These are phyloP conservation scores for Aurelia sp. DNA, from an alignment of 30 jellyfish, hydroid and myxozoan species.

Conservation along the genomic window DNA sequence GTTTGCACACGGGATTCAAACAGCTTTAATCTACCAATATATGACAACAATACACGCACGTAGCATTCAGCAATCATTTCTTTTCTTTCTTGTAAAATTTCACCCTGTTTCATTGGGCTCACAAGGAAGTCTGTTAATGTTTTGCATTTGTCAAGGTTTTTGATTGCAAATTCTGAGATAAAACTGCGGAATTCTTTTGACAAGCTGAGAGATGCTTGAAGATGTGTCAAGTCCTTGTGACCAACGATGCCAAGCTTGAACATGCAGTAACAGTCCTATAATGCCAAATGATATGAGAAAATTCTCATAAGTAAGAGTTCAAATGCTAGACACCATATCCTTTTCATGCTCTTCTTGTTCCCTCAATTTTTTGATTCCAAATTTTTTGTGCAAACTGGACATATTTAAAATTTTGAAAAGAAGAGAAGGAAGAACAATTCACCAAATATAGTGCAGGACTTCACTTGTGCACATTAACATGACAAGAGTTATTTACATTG, in stretches of 20 bases:
- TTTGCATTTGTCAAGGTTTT: conserved; percentile 45
- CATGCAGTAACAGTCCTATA: conserved; percentile 41
- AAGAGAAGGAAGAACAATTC: too few species aligned
- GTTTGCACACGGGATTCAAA: conserved; percentile 52
- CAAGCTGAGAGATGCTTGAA: conserved; percentile 21
- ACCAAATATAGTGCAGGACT: too few species aligned
- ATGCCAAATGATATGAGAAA: not conserved
- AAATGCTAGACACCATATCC: too few species aligned
- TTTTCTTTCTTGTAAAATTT: conserved; percentile 19
- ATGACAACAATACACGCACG: conserved; percentile 43
- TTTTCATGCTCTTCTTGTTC: too few species aligned
- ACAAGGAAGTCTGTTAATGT: conserved; percentile 52
- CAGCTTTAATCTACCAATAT: conserved; percentile 53
- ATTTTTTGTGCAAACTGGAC: too few species aligned
- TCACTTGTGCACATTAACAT: too few species aligned
- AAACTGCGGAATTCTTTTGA: conserved; percentile 50
- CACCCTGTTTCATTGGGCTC: conserved; percentile 20
- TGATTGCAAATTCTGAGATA: conserved; percentile 60
- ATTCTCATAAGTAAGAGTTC: too few species aligned
- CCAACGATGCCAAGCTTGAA: conserved; percentile 32
- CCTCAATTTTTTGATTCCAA: too few species aligned
- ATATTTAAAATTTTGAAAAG: too few species aligned
- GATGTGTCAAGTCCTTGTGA: conserved; percentile 9
- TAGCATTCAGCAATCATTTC: conserved; percentile 50
- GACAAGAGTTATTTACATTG: too few species aligned